Percentiles rank a stretch among this genome's conserved stretches.
Evolutionary conservation across 2,888 invertebrate genomes (phyloP).

Genomic region (Eristalinus aeneus): DNA sequence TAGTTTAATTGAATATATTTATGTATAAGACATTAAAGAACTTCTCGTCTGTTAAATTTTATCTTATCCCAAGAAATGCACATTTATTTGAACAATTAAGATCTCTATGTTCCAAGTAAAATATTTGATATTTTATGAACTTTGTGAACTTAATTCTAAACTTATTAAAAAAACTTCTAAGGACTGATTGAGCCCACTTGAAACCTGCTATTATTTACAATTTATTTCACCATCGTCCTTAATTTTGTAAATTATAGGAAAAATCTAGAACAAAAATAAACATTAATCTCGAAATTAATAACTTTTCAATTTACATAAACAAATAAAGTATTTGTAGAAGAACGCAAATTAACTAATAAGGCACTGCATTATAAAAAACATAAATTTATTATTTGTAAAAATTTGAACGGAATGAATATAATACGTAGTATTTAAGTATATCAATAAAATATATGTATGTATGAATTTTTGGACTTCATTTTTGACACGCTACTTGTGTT

Average conservation of each 20-base stretch:
- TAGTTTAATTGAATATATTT: constrained; percentile 21
- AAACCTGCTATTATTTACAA: constrained; percentile 67
- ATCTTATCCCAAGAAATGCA: constrained; percentile 63
- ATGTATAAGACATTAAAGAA: constrained; percentile 48
- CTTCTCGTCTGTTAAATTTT: constrained; percentile 19
- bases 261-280: not conserved
- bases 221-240: not conserved
- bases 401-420: not conserved
- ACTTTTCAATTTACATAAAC: not conserved
- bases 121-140: constrained; percentile 31
- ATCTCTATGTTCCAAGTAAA: constrained; percentile 35
- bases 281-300: not conserved
- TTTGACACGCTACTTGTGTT: not conserved
- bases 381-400: not conserved
- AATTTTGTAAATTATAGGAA: not conserved
- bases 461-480: not conserved
- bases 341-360: constrained; percentile 57
- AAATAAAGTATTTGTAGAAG: not conserved
- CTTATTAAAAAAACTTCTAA: constrained; percentile 22
- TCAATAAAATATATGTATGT: too few relatives aligned
- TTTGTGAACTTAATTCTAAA: constrained; percentile 16
- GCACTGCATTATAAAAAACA: constrained; percentile 57
- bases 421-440: not conserved
- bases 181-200: constrained; percentile 66
- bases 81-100: constrained; percentile 61